These are phyloP conservation scores for Lasioglossum villosulum DNA, from an alignment of 2,888 invertebrate species.

Conservation along the genomic window DNA sequence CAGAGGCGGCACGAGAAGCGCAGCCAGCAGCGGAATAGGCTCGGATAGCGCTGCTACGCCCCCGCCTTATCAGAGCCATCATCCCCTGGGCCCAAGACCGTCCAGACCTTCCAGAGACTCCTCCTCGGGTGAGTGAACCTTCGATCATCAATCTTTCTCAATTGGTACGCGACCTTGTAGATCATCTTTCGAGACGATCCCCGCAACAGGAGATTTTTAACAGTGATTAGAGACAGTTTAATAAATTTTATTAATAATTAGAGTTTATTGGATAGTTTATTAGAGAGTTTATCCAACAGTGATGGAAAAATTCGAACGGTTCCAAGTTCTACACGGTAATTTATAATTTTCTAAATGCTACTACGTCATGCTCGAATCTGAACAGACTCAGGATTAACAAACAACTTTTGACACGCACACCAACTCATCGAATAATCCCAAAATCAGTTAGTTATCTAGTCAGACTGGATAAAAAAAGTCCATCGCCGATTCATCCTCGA, in stretches of 20 bases:
- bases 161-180: not conserved
- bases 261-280: too few species aligned
- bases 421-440: not conserved
- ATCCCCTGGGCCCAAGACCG: conserved; percentile 80
- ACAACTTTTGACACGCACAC: not conserved
- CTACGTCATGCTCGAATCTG: not conserved
- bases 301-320: too few species aligned
- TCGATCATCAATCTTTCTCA: not conserved
- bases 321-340: too few species aligned
- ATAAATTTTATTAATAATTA: too few species aligned
- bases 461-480: not conserved
- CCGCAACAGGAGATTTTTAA: not conserved
- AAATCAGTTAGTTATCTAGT: not conserved
- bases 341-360: not conserved
- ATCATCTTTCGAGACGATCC: not conserved
- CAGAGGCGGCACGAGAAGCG: conserved; percentile 85
- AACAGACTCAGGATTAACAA: not conserved
- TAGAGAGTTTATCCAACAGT: too few species aligned
- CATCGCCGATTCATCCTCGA: not conserved
- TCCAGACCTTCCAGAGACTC: conserved; percentile 82
- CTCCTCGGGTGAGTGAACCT: conserved; percentile 80
- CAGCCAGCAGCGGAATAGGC: conserved; percentile 95
- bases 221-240: too few species aligned
- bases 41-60: conserved; percentile 95
- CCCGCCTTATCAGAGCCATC: conserved; percentile 82